Conservation (phyloP, 2,113 vertebrate genomes). For the Eublepharis macularius region DNA sequence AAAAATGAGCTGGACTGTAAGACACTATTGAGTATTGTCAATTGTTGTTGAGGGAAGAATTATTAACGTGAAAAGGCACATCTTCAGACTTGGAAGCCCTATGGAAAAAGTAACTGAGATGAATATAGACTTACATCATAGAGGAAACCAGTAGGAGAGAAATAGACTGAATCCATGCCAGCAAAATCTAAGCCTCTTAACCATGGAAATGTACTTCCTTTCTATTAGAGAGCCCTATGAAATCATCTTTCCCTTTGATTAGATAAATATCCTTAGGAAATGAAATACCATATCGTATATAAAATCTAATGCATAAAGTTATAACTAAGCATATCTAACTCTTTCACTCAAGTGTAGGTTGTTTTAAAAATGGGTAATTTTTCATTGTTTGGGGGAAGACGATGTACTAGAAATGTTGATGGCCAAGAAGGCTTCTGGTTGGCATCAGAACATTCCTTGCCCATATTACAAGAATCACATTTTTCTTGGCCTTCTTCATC, state of each 20-base stretch:
- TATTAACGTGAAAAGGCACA: background rate
- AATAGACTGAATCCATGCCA: background rate
- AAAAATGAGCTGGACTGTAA: background rate
- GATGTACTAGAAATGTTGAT: slow-evolving; percentile 25
- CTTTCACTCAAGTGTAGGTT: slow-evolving; percentile 15
- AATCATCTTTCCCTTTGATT: background rate
- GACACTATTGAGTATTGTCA: background rate
- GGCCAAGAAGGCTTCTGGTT: slow-evolving; percentile 40
- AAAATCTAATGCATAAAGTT: background rate
- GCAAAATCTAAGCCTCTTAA: background rate
- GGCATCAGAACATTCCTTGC: slow-evolving; percentile 45
- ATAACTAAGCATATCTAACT: slow-evolving; percentile 8
- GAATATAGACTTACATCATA: background rate
- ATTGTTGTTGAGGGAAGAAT: background rate
- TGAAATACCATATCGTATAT: background rate
- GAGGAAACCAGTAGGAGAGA: background rate
- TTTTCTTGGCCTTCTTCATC: slow-evolving; percentile 34
- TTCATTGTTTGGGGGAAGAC: slow-evolving; percentile 23
- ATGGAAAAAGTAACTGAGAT: background rate
- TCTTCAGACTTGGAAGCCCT: background rate
- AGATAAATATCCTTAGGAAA: slow-evolving; percentile 1
- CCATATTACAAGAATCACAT: slow-evolving; percentile 41
- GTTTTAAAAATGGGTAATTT: background rate
- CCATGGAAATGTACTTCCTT: background rate
- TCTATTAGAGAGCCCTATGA: background rate